phyloP scores from a whole-genome alignment of 2,113 vertebrate genomes.

The Zapornia atra region DNA sequence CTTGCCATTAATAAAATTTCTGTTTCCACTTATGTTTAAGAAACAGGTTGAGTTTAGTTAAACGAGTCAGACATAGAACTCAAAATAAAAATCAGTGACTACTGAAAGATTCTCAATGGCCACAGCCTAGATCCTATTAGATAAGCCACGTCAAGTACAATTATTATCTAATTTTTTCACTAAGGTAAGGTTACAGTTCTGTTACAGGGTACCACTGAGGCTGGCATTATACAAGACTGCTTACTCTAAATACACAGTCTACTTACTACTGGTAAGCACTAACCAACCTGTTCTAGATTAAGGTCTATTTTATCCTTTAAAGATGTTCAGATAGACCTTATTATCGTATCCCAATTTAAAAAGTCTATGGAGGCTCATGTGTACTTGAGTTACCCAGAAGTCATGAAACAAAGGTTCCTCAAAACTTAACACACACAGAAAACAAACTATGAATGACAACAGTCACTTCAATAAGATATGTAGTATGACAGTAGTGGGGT shows the following conservation, averaged over 20 bases:
- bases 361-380: neutral
- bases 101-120: neutral
- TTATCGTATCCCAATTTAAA: neutral
- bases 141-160: neutral
- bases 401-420: neutral
- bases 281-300: neutral
- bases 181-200: neutral
- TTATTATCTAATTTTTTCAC: neutral
- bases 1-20: neutral
- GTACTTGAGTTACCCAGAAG: neutral
- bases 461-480: neutral
- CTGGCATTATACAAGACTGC: neutral
- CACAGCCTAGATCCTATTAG: neutral
- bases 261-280: neutral
- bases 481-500: neutral
- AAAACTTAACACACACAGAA: neutral
- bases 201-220: neutral
- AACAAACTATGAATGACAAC: neutral
- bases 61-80: neutral
- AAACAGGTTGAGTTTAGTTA: neutral
- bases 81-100: neutral
- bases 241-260: neutral
- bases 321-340: neutral
- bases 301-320: neutral
- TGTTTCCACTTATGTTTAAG: neutral